These are phyloP conservation scores for Diplodus puntazzo DNA, from an alignment of 2,797 vertebrate species.

Conservation along the genomic window DNA sequence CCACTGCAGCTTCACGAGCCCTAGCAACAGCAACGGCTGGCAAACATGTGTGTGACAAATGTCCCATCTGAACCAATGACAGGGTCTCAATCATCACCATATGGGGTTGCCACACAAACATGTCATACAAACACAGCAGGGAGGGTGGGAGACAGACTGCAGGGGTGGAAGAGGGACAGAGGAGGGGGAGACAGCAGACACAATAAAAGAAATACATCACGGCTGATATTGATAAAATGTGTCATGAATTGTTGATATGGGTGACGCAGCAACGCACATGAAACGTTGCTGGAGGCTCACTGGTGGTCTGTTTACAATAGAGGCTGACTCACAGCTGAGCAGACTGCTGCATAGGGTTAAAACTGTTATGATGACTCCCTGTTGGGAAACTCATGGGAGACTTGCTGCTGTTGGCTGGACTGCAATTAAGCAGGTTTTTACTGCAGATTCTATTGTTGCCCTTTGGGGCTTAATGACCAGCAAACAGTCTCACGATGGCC, in stretches of 20 bases:
- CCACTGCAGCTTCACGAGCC: conserved; percentile 43
- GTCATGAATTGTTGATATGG: conserved; percentile 14
- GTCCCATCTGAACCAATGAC: conserved; percentile 74
- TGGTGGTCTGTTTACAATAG: conserved; percentile 52
- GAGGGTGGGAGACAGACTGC: conserved; percentile 20
- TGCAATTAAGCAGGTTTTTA: conserved; percentile 69
- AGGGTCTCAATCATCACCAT: conserved; percentile 70
- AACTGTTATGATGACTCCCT: conserved; percentile 61
- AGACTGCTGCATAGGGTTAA: conserved; percentile 41
- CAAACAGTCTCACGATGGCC: conserved; percentile 58
- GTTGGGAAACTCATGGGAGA: conserved; percentile 65
- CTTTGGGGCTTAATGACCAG: conserved; percentile 64
- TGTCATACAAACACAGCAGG: conserved; percentile 60
- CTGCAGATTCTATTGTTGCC: conserved; percentile 61
- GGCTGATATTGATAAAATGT: conserved; percentile 39
- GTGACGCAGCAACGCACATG: conserved; percentile 16
- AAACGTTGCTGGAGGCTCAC: conserved; percentile 12
- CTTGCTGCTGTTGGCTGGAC: conserved; percentile 64
- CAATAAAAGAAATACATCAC: conserved; percentile 44
- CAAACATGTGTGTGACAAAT: conserved; percentile 85
- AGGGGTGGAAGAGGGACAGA: conserved; percentile 23
- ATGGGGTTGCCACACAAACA: conserved; percentile 69
- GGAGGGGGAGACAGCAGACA: conserved; percentile 32
- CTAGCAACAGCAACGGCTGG: conserved; percentile 74
- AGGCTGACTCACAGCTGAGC: conserved; percentile 40